phyloP scores from a whole-genome alignment of 2,888 invertebrate genomes.

The Norana najaformis region DNA sequence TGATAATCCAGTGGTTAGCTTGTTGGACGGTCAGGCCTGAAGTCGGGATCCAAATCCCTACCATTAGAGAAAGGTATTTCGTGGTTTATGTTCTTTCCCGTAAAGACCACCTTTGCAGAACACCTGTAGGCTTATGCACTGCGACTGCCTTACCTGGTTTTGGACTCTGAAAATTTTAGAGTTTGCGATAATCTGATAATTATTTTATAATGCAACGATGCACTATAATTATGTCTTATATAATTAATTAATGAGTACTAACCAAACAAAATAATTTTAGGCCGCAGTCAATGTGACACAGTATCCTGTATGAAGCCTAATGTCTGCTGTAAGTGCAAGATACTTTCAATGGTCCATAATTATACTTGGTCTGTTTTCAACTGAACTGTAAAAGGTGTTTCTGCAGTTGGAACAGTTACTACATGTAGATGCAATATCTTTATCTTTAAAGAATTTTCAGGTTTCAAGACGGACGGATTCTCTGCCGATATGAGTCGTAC shows the following conservation, averaged over 20 bases:
- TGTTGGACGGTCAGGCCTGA: background rate
- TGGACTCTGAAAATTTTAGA: background rate
- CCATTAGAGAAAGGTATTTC: background rate
- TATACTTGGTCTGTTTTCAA: background rate
- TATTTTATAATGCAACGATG: background rate
- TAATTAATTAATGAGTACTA: background rate
- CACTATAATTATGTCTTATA: background rate
- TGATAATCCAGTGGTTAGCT: background rate
- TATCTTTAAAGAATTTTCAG: constrained; percentile 37
- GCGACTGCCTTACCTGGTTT: background rate
- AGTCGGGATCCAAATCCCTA: background rate
- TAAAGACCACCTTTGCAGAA: background rate
- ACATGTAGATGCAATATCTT: background rate
- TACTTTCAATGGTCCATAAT: background rate
- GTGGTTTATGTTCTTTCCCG: background rate
- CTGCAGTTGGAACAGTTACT: background rate
- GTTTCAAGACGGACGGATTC: constrained; percentile 72
- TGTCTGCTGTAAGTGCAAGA: background rate
- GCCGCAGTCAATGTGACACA: background rate
- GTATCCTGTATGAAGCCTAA: background rate
- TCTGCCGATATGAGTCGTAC: constrained; percentile 87
- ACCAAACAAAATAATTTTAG: background rate
- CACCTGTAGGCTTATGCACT: background rate
- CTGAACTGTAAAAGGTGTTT: background rate
- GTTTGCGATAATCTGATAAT: background rate